phyloP scores from a whole-genome alignment of 2,888 invertebrate species.

The Chrysolina haemoptera region DNA sequence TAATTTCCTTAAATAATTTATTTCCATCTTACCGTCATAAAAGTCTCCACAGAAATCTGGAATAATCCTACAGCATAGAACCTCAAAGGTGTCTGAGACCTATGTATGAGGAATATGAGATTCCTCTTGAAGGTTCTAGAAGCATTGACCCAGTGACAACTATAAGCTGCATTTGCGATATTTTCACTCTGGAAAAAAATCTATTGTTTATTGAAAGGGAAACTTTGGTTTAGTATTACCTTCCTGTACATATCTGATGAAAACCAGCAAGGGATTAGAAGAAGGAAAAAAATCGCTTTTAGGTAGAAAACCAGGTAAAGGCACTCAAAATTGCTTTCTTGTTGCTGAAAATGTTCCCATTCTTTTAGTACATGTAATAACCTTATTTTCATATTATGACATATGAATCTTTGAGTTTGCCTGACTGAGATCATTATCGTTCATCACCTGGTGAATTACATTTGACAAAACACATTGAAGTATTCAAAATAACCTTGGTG shows the following conservation, averaged over 20 bases:
- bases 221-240: constrained; percentile 31
- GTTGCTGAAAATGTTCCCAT: constrained; percentile 47
- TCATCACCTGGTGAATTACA: too few relatives aligned
- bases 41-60: constrained; percentile 48
- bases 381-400: too few relatives aligned
- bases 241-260: constrained; percentile 48
- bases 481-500: too few relatives aligned
- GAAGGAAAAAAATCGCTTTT: constrained; percentile 32
- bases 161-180: constrained; percentile 43
- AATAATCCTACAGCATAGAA: constrained; percentile 42
- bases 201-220: neutral
- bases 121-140: constrained; percentile 42
- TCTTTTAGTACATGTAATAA: too few relatives aligned
- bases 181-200: constrained; percentile 45
- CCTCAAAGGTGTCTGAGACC: constrained; percentile 42
- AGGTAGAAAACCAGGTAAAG: constrained; percentile 44
- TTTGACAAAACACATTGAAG: too few relatives aligned
- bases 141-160: constrained; percentile 37
- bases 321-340: constrained; percentile 43
- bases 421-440: too few relatives aligned
- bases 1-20: neutral
- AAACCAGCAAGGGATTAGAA: constrained; percentile 53
- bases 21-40: constrained; percentile 34
- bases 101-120: constrained; percentile 38
- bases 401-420: too few relatives aligned